Conservation (phyloP, 2,888 invertebrate species). For the Sinodicranocentrus sp. region DNA sequence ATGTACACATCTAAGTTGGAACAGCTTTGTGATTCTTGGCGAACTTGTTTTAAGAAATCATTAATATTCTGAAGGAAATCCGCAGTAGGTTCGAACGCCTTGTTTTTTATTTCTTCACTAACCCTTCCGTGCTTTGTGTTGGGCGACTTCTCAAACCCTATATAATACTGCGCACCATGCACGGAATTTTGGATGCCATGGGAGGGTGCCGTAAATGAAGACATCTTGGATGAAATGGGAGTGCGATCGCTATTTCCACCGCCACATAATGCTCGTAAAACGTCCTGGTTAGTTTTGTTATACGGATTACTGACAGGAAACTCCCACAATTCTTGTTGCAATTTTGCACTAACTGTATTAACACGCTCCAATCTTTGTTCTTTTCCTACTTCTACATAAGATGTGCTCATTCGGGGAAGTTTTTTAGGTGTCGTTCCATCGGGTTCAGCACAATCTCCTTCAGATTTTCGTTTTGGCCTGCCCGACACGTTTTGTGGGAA, state of each 20-base stretch:
- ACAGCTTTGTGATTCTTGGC: slow-evolving; percentile 22
- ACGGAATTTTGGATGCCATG: too few relatives aligned
- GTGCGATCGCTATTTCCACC: neutral
- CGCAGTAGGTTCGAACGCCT: neutral
- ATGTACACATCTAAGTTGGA: neutral
- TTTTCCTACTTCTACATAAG: neutral
- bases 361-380: neutral
- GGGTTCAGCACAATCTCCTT: slow-evolving; percentile 12
- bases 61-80: slow-evolving; percentile 34
- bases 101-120: slow-evolving; percentile 47
- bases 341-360: neutral
- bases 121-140: neutral
- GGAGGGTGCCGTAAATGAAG: neutral
- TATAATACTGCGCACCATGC: too few relatives aligned
- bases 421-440: neutral
- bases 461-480: slow-evolving; percentile 42
- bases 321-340: slow-evolving; percentile 43
- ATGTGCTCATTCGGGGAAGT: slow-evolving; percentile 17
- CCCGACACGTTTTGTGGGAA: neutral
- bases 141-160: too few relatives aligned
- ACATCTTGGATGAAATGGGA: slow-evolving; percentile 8
- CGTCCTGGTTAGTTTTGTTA: slow-evolving; percentile 43
- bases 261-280: slow-evolving; percentile 53
- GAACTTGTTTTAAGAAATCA: slow-evolving; percentile 8
- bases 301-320: slow-evolving; percentile 48